phyloP scores from a whole-genome alignment of 2,797 vertebrate species.

The Galaxias olidus region DNA sequence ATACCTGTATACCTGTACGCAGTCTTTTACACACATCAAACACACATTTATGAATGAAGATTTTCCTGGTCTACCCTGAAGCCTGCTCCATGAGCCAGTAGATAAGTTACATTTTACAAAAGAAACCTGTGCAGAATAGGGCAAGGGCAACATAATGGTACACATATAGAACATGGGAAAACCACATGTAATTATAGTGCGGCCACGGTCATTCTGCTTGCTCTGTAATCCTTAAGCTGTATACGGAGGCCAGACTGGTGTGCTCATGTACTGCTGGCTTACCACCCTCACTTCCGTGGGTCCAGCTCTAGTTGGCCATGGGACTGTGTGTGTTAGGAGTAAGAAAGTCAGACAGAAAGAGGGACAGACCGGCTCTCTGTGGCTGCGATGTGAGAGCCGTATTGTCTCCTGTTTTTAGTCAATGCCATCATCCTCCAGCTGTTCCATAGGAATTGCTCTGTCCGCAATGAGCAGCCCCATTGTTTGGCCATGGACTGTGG shows the following conservation, averaged over 20 bases:
- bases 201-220: slow-evolving; percentile 50
- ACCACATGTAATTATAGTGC: slow-evolving; percentile 67
- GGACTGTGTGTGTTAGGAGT: slow-evolving; percentile 23
- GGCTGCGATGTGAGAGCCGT: slow-evolving; percentile 39
- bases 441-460: slow-evolving; percentile 45
- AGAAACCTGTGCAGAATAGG: slow-evolving; percentile 36
- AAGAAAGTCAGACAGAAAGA: neutral
- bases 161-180: slow-evolving; percentile 67
- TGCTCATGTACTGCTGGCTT: slow-evolving; percentile 44
- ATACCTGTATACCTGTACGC: no score
- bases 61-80: neutral
- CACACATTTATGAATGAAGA: no score
- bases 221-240: slow-evolving; percentile 46
- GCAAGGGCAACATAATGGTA: slow-evolving; percentile 24
- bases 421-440: slow-evolving; percentile 60
- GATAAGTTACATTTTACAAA: slow-evolving; percentile 9
- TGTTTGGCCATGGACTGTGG: slow-evolving; percentile 49
- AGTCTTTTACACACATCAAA: no score
- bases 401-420: slow-evolving; percentile 50
- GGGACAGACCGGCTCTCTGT: slow-evolving; percentile 45
- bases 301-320: slow-evolving; percentile 35
- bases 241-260: slow-evolving; percentile 36
- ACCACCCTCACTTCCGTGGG: slow-evolving; percentile 35
- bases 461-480: slow-evolving; percentile 46
- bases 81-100: slow-evolving; percentile 12